These are phyloP conservation scores for Andrena haemorrhoa DNA, from an alignment of 2,888 invertebrate genomes.

Conservation along the genomic window DNA sequence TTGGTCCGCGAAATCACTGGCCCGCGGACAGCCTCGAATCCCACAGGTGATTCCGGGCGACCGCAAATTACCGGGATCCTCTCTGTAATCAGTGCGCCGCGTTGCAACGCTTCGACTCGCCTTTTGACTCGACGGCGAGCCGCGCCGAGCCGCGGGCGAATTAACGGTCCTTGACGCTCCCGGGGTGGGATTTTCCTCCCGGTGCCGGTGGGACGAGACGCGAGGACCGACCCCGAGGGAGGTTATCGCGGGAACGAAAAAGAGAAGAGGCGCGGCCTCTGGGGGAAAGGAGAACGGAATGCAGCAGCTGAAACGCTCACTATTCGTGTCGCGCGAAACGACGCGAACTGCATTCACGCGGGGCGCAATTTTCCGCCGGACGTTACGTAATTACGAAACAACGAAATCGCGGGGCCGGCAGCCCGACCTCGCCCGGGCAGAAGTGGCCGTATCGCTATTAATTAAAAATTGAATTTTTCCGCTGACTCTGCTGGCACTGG, in stretches of 20 bases:
- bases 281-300: neutral
- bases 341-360: constrained; percentile 30
- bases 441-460: constrained; percentile 56
- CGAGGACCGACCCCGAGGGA: no score
- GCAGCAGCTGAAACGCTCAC: constrained; percentile 24
- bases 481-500: constrained; percentile 57
- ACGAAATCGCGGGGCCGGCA: constrained; percentile 35
- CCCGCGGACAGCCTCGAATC: constrained; percentile 38
- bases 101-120: constrained; percentile 28
- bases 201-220: no score
- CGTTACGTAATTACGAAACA: constrained; percentile 60
- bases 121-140: constrained; percentile 42
- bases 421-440: neutral
- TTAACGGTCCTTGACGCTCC: constrained; percentile 36
- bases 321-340: constrained; percentile 36
- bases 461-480: constrained; percentile 63
- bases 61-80: constrained; percentile 57
- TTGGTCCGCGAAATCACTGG: constrained; percentile 27
- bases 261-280: neutral
- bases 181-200: neutral
- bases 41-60: constrained; percentile 39
- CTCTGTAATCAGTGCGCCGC: constrained; percentile 65
- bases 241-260: neutral
- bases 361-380: constrained; percentile 45
- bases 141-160: constrained; percentile 34